phyloP scores from a whole-genome alignment of 2,797 vertebrate genomes.

The Austrolebias charrua region DNA sequence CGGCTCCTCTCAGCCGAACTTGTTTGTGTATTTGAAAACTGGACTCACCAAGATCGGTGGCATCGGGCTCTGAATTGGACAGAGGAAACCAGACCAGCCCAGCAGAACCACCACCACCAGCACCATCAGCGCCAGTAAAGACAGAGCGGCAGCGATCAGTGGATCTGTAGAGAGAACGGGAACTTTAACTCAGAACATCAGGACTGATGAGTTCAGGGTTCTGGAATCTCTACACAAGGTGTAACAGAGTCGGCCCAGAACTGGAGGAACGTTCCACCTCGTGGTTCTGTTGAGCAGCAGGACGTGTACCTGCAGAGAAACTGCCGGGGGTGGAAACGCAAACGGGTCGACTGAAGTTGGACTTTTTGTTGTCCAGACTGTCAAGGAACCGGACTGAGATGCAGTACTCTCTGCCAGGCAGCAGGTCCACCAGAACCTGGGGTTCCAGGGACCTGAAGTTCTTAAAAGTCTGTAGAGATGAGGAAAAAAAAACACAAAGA shows the following conservation, averaged over 20 bases:
- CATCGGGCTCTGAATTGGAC: not conserved
- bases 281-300: not conserved
- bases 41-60: constrained; percentile 56
- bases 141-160: not conserved
- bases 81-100: constrained; percentile 24
- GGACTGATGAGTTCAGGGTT: too few relatives aligned
- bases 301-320: constrained; percentile 31
- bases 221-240: too few relatives aligned
- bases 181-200: not conserved
- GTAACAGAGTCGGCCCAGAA: not conserved
- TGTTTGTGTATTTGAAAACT: not conserved
- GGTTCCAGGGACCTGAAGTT: rapidly evolving
- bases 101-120: not conserved
- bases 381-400: constrained; percentile 40
- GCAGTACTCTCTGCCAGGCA: constrained; percentile 42
- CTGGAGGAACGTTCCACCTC: too few relatives aligned
- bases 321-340: constrained; percentile 14
- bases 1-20: too few relatives aligned
- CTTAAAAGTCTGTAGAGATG: constrained; percentile 7
- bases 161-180: constrained; percentile 27
- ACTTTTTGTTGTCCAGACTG: rapidly evolving
- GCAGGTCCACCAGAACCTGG: not conserved
- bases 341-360: constrained; percentile 36
- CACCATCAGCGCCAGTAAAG: rapidly evolving
- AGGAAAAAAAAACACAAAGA: not conserved